Percentiles rank a stretch among this genome's conserved stretches.
Evolutionary conservation across 1,140 invertebrate genomes (phyloP).

Genomic region (Popillia japonica): DNA sequence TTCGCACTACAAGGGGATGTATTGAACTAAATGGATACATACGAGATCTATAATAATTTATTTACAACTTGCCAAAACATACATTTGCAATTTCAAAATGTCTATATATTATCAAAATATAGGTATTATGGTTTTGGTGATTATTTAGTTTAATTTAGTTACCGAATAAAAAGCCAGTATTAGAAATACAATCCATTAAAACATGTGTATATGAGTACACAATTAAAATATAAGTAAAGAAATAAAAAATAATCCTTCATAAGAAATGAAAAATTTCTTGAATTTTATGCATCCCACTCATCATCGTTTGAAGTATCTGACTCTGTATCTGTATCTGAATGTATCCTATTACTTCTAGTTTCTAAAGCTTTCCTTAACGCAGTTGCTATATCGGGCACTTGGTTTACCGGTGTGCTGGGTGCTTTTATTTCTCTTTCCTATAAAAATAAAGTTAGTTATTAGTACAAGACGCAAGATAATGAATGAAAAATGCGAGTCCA

Average conservation of each 20-base stretch:
- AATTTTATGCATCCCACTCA: slow-evolving; percentile 69
- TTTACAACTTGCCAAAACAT: slow-evolving; percentile 13
- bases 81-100: slow-evolving; percentile 13
- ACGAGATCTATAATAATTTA: slow-evolving; percentile 20
- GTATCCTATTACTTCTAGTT: slow-evolving; percentile 74
- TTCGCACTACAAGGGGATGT: no score
- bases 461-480: no score
- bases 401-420: slow-evolving; percentile 45
- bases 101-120: slow-evolving; percentile 18
- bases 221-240: slow-evolving; percentile 29
- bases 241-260: background rate
- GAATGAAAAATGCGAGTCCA: no score
- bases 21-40: background rate
- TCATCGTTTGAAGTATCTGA: slow-evolving; percentile 68
- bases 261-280: background rate
- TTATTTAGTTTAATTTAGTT: slow-evolving; percentile 18
- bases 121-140: background rate
- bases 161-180: slow-evolving; percentile 30
- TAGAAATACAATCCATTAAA: slow-evolving; percentile 29
- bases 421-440: slow-evolving; percentile 54
- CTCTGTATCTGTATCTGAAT: slow-evolving; percentile 69
- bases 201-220: slow-evolving; percentile 6
- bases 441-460: background rate
- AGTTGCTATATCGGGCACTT: slow-evolving; percentile 72
- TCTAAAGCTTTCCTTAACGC: slow-evolving; percentile 81